Conservation (phyloP, 2,797 vertebrate species). For the Danio albolineatus region DNA sequence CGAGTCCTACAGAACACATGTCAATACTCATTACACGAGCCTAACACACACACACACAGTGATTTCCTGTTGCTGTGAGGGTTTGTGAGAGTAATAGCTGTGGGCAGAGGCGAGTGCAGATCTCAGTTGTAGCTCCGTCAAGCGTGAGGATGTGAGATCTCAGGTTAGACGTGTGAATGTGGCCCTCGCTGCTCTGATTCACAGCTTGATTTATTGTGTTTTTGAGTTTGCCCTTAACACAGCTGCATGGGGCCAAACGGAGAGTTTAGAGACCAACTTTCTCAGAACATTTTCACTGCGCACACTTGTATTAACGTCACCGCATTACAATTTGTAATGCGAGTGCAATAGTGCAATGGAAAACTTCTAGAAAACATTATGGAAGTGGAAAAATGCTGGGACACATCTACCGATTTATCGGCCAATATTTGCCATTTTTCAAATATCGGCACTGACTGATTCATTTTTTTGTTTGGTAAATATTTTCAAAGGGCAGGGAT, state of each 20-base stretch:
- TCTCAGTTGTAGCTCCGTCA: slow-evolving; percentile 31
- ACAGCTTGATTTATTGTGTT: slow-evolving; percentile 18
- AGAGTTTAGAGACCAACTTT: slow-evolving; percentile 15
- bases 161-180: not conserved
- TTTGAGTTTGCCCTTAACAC: not conserved
- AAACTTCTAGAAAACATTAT: not conserved
- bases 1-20: slow-evolving; percentile 34
- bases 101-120: slow-evolving; percentile 35
- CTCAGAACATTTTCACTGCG: not conserved
- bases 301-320: not conserved
- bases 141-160: slow-evolving; percentile 28
- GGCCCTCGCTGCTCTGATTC: not conserved
- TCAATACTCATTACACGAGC: slow-evolving; percentile 81
- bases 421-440: too few relatives aligned
- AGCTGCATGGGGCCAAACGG: not conserved
- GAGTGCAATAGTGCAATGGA: not conserved
- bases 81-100: slow-evolving; percentile 49
- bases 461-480: too few relatives aligned
- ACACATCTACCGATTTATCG: too few relatives aligned
- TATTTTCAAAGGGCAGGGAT: too few relatives aligned
- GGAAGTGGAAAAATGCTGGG: too few relatives aligned
- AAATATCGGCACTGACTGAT: too few relatives aligned
- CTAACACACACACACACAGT: slow-evolving; percentile 41
- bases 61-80: slow-evolving; percentile 52
- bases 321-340: not conserved